Conservation (phyloP, 2,797 vertebrate species). For the Macropodus opercularis region DNA sequence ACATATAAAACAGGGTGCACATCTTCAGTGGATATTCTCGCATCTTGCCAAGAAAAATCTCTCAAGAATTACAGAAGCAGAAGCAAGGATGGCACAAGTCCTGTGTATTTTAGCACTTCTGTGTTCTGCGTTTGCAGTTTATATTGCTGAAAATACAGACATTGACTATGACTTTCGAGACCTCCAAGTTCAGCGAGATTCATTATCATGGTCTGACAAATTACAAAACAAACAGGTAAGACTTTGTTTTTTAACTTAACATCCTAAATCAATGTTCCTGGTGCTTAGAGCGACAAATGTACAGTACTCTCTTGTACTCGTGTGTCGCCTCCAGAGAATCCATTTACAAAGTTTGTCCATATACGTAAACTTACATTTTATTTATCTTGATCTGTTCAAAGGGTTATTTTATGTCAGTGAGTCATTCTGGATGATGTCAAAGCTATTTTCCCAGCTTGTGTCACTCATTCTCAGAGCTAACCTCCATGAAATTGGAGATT, state of each 20-base stretch:
- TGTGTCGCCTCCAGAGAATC: not conserved
- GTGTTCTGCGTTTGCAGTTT: slow-evolving; percentile 44
- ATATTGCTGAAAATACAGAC: slow-evolving; percentile 8
- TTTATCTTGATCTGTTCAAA: slow-evolving; percentile 9
- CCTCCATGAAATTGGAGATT: slow-evolving; percentile 17
- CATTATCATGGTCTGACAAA: slow-evolving; percentile 6
- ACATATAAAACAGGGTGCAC: slow-evolving; percentile 51
- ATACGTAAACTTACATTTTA: slow-evolving; percentile 6
- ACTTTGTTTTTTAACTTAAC: slow-evolving; percentile 2
- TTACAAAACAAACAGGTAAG: slow-evolving; percentile 53
- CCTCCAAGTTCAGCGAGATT: slow-evolving; percentile 36
- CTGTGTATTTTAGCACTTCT: slow-evolving; percentile 48
- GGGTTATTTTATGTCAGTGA: slow-evolving; percentile 8
- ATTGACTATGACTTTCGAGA: slow-evolving; percentile 2
- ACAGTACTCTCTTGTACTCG: not conserved
- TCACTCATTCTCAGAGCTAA: slow-evolving; percentile 10
- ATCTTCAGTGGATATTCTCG: not conserved
- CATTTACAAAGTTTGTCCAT: not conserved
- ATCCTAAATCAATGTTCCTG: not conserved
- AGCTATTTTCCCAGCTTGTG: slow-evolving; percentile 6
- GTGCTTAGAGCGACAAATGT: not conserved
- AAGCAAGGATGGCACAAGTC: slow-evolving; percentile 37
- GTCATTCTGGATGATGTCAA: slow-evolving; percentile 15
- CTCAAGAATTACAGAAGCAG: slow-evolving; percentile 4
- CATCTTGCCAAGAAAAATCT: not conserved